These are phyloP conservation scores for Capitulum mitella DNA, from an alignment of 2,888 invertebrate genomes.

Conservation along the genomic window DNA sequence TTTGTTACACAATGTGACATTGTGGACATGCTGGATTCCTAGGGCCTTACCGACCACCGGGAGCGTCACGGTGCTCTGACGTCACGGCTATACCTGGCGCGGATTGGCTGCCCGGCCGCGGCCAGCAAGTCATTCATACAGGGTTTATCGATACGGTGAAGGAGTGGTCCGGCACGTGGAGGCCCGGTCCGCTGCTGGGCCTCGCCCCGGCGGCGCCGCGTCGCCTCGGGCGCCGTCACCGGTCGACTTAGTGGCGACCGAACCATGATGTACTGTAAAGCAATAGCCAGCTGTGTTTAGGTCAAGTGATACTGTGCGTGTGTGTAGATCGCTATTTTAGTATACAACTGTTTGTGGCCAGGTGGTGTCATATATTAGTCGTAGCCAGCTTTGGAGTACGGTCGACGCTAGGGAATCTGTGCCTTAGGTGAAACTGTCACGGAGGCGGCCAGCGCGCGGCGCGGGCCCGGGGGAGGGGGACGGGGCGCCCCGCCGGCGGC, in stretches of 20 bases:
- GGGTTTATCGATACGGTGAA: constrained; percentile 14
- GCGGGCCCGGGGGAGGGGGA: neutral
- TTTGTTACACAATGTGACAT: constrained; percentile 13
- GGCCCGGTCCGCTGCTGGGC: neutral
- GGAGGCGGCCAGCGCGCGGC: neutral
- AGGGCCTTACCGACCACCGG: constrained; percentile 10
- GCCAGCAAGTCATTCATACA: constrained; percentile 15
- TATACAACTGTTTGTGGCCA: constrained; percentile 21
- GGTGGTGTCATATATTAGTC: constrained; percentile 5
- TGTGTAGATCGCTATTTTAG: constrained; percentile 22
- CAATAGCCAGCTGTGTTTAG: constrained; percentile 23
- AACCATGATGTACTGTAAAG: constrained; percentile 22
- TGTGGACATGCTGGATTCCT: constrained; percentile 16
- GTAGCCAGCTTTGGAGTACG: constrained; percentile 15
- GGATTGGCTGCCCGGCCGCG: neutral
- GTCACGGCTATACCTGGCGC: neutral
- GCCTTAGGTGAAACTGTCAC: constrained; percentile 14
- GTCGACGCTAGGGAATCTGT: constrained; percentile 21
- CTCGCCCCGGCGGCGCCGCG: neutral
- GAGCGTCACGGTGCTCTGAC: neutral
- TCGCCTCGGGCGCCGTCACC: neutral
- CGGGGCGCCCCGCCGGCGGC: neutral
- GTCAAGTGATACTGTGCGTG: constrained; percentile 11
- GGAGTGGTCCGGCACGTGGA: neutral
- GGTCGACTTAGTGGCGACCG: neutral